phyloP scores from a whole-genome alignment of 2,888 invertebrate genomes.

The Athrips mouffetella region DNA sequence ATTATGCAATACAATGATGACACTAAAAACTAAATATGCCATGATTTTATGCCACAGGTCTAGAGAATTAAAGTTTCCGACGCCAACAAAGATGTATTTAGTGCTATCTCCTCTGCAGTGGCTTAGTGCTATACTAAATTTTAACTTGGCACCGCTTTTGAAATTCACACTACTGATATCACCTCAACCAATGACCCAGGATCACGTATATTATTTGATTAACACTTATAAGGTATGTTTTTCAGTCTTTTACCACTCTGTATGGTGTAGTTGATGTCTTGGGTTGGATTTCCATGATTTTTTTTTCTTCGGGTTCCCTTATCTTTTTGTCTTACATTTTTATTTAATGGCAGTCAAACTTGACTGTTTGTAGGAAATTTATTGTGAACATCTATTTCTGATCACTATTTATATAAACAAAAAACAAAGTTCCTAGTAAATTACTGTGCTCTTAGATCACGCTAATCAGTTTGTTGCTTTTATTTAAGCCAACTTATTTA shows the following conservation, averaged over 20 bases:
- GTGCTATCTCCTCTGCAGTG: constrained; percentile 58
- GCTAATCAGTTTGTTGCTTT: constrained; percentile 3
- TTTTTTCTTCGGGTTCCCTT: too few species aligned
- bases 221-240: constrained; percentile 54
- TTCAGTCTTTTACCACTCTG: too few species aligned
- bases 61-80: constrained; percentile 43
- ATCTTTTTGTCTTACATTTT: too few species aligned
- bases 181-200: constrained; percentile 40
- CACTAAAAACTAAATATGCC: neutral
- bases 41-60: constrained; percentile 29
- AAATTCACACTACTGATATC: constrained; percentile 50
- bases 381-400: too few species aligned
- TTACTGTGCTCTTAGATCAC: too few species aligned
- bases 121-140: constrained; percentile 57
- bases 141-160: constrained; percentile 45
- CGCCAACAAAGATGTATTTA: constrained; percentile 46
- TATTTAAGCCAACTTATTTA: constrained; percentile 47
- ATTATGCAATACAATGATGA: neutral
- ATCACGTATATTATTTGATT: constrained; percentile 50
- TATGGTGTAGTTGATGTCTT: too few species aligned
- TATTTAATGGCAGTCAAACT: too few species aligned
- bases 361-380: too few species aligned
- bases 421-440: too few species aligned
- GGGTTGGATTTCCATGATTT: too few species aligned
- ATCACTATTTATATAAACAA: too few species aligned